A percentile compares a stretch with the other conserved stretches of the same genome.
These are phyloP conservation scores for Sebastes elongatus DNA, from an alignment of 2,797 vertebrate genomes.

Conservation along the genomic window DNA sequence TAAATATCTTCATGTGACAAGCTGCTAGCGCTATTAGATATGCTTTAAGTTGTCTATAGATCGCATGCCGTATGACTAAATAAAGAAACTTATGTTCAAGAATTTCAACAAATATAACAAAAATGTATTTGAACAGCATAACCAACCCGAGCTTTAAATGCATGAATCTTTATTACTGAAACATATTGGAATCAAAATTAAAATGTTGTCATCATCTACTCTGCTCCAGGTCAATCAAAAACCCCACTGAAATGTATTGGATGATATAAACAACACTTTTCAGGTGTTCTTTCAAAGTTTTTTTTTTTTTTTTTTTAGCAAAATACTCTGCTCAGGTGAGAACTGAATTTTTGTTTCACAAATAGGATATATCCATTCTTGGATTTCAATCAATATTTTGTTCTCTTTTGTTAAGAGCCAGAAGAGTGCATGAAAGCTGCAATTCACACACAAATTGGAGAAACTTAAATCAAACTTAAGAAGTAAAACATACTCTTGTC, in stretches of 20 bases:
- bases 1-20: slow-evolving; percentile 25
- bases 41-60: slow-evolving; percentile 12
- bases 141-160: background rate
- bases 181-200: background rate
- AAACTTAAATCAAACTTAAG: background rate
- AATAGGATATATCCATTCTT: background rate
- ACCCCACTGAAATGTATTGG: background rate
- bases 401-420: background rate
- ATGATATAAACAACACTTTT: background rate
- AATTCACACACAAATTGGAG: background rate
- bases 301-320: background rate
- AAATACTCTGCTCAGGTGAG: background rate
- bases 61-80: slow-evolving; percentile 16
- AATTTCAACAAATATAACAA: too few species aligned
- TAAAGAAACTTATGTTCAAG: slow-evolving; percentile 46
- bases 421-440: background rate
- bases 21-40: slow-evolving; percentile 3
- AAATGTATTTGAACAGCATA: too few species aligned
- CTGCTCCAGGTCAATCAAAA: background rate
- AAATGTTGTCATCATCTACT: background rate
- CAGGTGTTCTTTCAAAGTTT: too few species aligned
- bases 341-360: too few species aligned
- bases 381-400: background rate
- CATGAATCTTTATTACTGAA: background rate
- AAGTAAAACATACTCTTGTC: background rate